Evolutionary conservation across 2,888 invertebrate species (phyloP).

Genomic region (Rhagonycha lutea): DNA sequence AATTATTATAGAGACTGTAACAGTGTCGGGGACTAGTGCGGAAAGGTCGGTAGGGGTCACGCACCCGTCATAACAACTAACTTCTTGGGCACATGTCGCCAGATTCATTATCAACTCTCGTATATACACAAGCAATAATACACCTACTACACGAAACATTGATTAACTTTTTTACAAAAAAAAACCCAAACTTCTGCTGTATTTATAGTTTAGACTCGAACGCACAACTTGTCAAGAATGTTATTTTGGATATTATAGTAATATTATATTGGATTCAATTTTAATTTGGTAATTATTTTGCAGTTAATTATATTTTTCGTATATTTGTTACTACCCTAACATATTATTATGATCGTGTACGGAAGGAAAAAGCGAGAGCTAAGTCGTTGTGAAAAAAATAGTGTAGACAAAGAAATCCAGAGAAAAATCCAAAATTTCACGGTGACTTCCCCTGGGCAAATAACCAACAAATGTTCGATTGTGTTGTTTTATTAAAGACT

Average conservation of each 20-base stretch:
- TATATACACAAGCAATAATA: background rate
- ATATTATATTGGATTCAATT: too few species aligned
- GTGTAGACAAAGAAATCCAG: too few species aligned
- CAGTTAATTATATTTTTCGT: too few species aligned
- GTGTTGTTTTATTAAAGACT: too few species aligned
- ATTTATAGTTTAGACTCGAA: background rate
- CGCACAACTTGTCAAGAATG: background rate
- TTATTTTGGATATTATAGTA: background rate
- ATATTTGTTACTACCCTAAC: too few species aligned
- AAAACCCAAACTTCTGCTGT: background rate
- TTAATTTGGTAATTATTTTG: too few species aligned
- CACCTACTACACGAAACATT: background rate
- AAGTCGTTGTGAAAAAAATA: too few species aligned
- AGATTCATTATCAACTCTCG: conserved; percentile 17
- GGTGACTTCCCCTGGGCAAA: too few species aligned
- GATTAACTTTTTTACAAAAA: background rate
- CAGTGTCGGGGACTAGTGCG: conserved; percentile 21
- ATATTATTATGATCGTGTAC: too few species aligned
- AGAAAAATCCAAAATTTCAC: too few species aligned
- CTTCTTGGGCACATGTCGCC: conserved; percentile 22
- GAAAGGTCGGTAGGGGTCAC: conserved; percentile 36
- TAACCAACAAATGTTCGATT: too few species aligned
- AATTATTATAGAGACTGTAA: conserved; percentile 35
- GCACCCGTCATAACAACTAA: conserved; percentile 36
- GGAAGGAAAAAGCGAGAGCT: too few species aligned